phyloP scores from a whole-genome alignment of 2,888 invertebrate genomes.

The Stenodema calcarata region DNA sequence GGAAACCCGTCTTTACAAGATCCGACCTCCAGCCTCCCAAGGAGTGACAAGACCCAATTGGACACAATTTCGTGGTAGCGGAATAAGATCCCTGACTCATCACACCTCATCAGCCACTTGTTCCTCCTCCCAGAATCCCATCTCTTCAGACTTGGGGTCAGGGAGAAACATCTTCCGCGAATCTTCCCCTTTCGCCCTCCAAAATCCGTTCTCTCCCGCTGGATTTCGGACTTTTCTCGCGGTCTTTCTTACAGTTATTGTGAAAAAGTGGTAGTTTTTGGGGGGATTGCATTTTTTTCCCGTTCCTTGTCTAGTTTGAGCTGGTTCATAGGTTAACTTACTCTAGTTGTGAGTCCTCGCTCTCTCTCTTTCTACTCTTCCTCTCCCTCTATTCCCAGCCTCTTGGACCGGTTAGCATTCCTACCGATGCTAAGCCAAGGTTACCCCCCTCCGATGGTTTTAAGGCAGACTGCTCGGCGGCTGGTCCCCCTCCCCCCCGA shows the following conservation, averaged over 20 bases:
- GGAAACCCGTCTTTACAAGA: neutral
- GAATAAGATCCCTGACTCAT: neutral
- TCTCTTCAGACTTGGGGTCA: neutral
- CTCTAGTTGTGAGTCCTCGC: neutral
- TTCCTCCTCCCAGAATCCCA: neutral
- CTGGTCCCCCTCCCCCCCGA: conserved; percentile 18
- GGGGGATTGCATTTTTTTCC: neutral
- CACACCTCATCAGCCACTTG: neutral
- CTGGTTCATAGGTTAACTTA: conserved; percentile 40
- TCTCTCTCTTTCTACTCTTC: conserved; percentile 11
- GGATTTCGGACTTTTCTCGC: neutral
- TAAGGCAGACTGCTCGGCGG: conserved; percentile 49
- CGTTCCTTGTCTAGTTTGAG: neutral
- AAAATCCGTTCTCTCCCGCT: neutral
- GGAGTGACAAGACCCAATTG: neutral
- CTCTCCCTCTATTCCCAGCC: conserved; percentile 6
- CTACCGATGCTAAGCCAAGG: conserved; percentile 47
- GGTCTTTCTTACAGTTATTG: neutral
- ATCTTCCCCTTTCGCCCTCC: neutral
- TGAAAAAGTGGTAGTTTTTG: neutral
- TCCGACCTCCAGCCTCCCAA: neutral
- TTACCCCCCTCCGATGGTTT: conserved; percentile 47
- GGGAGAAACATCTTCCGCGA: neutral
- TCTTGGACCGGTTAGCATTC: conserved; percentile 48
- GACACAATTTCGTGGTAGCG: neutral